phyloP scores from a whole-genome alignment of 1,140 invertebrate genomes.

The Sinella curviseta region DNA sequence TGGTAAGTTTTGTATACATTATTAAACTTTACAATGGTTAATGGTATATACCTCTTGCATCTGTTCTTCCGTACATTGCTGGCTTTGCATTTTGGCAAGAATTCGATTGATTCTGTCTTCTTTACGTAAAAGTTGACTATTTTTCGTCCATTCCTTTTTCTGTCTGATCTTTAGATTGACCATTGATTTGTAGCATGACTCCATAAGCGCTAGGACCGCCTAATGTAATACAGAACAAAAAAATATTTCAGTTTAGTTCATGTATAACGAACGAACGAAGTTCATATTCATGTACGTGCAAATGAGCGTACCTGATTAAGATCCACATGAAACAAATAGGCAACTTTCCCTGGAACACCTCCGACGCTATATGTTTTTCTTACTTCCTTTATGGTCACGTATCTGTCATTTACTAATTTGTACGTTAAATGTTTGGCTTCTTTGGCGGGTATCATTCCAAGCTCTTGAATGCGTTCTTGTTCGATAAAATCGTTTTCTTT shows the following conservation, averaged over 20 bases:
- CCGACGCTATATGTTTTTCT: slow-evolving; percentile 43
- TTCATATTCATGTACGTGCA: too few relatives aligned
- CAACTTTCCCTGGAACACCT: slow-evolving; percentile 38
- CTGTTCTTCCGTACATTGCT: slow-evolving; percentile 43
- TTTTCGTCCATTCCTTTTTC: slow-evolving; percentile 27
- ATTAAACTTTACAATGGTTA: background rate
- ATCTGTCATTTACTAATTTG: slow-evolving; percentile 44
- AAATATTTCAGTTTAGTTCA: too few relatives aligned
- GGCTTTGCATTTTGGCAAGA: slow-evolving; percentile 30
- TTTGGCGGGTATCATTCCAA: slow-evolving; percentile 48
- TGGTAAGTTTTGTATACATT: background rate
- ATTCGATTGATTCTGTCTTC: slow-evolving; percentile 43
- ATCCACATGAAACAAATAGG: slow-evolving; percentile 46
- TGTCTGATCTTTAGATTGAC: slow-evolving; percentile 32
- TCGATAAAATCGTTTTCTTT: slow-evolving; percentile 45
- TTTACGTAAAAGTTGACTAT: slow-evolving; percentile 33
- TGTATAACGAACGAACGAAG: too few relatives aligned
- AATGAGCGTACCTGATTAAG: slow-evolving; percentile 42
- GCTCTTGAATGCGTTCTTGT: slow-evolving; percentile 43
- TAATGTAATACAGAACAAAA: too few relatives aligned
- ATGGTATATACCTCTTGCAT: slow-evolving; percentile 39
- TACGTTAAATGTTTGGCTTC: slow-evolving; percentile 47
- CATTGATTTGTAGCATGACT: slow-evolving; percentile 39
- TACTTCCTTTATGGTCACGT: slow-evolving; percentile 47
- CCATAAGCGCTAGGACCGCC: slow-evolving; percentile 31